Base-by-base conservation (phyloP, 1,140 invertebrate genomes). In the Pemphigus obesinymphae region DNA sequence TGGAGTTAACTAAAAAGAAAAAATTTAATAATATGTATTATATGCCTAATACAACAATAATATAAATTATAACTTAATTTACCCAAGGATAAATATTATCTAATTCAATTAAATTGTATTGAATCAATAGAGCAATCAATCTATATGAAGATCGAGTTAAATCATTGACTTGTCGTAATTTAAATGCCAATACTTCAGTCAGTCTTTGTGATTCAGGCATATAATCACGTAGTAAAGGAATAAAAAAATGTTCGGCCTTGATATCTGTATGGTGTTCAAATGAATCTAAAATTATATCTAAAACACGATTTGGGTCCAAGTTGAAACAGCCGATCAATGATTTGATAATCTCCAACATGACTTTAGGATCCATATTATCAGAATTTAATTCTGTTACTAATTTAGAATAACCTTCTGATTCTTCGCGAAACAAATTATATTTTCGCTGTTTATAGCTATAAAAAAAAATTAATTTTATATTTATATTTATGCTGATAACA, bases 351-450 rank as follows among this genome's bases (percentile, higher is more conserved):
- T 96, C 92, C 85, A 96, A 89, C 76, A 80, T 80, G 20, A 63
- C 13, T 80, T 80, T 80, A 40, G 76, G 76, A 80, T 82, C 82
- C 82, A 82, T 82, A 84, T 93, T 90, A 83, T 90, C 90, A 88
- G 85, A 89, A 90, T 95, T 97, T 82, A 99, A 89, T 89, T 99
- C 97, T n/a, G 95, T 93, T 53, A 99, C 93, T 8, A 99, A 89
- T 88, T 99, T 99, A 6, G 97, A 94, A 89, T 97, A 99, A 6
- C 98, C 98, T 91, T 99, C 98, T 89, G 94, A 97, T 88, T 99
- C 98, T 89, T 99, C 98, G 73, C 97, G 90, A 86, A 99, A 95
- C 82, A 99, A 90, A 89, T 99, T 99, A 87, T 99, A 99, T 86
- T 99, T 99, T 84, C 97, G 92, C 87, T 99, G 98, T 87, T 99